Conservation (phyloP, 2,113 vertebrate species). For the Scomber scombrus region DNA sequence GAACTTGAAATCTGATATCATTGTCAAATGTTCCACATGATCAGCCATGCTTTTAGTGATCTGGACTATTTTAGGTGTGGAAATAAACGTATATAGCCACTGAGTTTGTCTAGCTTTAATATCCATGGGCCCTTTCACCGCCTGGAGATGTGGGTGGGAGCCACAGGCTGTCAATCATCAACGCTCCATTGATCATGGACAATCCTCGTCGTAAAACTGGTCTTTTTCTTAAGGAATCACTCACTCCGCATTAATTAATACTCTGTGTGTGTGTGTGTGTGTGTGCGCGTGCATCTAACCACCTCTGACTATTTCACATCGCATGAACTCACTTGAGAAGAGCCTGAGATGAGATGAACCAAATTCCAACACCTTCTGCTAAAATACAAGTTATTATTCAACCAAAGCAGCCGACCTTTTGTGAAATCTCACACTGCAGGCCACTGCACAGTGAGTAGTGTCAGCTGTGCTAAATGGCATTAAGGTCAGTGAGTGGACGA, state of each 20-base stretch:
- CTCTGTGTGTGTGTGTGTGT: slow-evolving; percentile 32
- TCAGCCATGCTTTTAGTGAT: neutral
- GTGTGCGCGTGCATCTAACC: slow-evolving; percentile 8
- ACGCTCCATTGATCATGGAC: slow-evolving; percentile 84
- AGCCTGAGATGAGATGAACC: slow-evolving; percentile 44
- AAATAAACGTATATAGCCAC: slow-evolving; percentile 44
- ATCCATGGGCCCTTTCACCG: slow-evolving; percentile 75
- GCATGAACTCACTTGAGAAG: slow-evolving; percentile 44
- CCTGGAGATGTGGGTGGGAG: slow-evolving; percentile 79
- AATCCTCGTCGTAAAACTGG: slow-evolving; percentile 85
- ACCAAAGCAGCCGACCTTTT: slow-evolving; percentile 38
- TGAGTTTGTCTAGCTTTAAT: slow-evolving; percentile 64
- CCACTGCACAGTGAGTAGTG: slow-evolving; percentile 5
- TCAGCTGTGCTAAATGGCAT: slow-evolving; percentile 6
- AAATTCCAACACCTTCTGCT: slow-evolving; percentile 63
- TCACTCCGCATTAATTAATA: slow-evolving; percentile 88
- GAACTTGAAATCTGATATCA: neutral
- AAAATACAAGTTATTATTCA: slow-evolving; percentile 52
- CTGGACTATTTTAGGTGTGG: slow-evolving; percentile 37
- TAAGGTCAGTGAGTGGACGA: neutral
- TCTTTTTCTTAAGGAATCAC: slow-evolving; percentile 87
- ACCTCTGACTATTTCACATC: slow-evolving; percentile 42
- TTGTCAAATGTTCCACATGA: slow-evolving; percentile 27
- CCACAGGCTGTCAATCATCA: slow-evolving; percentile 81
- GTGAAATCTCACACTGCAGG: slow-evolving; percentile 36